Conservation (phyloP, 2,797 vertebrate genomes). For the Cirrhinus molitorella region DNA sequence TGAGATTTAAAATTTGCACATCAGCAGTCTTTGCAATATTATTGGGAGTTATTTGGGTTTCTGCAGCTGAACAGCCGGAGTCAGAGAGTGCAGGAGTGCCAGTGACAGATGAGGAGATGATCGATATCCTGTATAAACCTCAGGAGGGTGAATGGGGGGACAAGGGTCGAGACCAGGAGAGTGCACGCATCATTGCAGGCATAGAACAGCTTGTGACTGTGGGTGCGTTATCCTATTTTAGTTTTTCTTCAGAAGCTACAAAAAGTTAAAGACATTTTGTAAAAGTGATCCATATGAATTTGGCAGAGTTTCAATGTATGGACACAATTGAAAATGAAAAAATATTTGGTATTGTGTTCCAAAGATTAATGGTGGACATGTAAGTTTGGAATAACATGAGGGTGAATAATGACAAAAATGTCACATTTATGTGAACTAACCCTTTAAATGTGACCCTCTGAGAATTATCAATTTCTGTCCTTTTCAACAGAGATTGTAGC, state of each 20-base stretch:
- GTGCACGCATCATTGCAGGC: conserved; percentile 86
- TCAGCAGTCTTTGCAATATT: background rate
- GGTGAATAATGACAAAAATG: background rate
- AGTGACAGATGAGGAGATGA: conserved; percentile 90
- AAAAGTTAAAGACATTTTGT: background rate
- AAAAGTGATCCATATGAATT: background rate
- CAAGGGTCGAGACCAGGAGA: conserved; percentile 85
- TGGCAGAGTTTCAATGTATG: background rate
- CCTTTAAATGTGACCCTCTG: background rate
- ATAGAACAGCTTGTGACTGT: conserved; percentile 91
- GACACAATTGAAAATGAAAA: background rate
- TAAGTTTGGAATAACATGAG: background rate
- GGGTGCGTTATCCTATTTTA: conserved; percentile 75
- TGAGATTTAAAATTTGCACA: background rate
- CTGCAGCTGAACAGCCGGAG: conserved; percentile 85
- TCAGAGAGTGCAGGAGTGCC: conserved; percentile 88
- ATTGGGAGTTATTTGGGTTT: background rate
- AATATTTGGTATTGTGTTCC: background rate
- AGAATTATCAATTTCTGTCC: conserved; percentile 26
- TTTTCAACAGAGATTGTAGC: conserved; percentile 86
- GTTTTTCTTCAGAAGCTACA: background rate
- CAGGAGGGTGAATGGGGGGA: conserved; percentile 91
- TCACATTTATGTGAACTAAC: background rate
- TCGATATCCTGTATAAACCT: conserved; percentile 91
- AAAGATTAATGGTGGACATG: background rate